Conservation (phyloP, 2,113 vertebrate species). For the Mus spicilegus region DNA sequence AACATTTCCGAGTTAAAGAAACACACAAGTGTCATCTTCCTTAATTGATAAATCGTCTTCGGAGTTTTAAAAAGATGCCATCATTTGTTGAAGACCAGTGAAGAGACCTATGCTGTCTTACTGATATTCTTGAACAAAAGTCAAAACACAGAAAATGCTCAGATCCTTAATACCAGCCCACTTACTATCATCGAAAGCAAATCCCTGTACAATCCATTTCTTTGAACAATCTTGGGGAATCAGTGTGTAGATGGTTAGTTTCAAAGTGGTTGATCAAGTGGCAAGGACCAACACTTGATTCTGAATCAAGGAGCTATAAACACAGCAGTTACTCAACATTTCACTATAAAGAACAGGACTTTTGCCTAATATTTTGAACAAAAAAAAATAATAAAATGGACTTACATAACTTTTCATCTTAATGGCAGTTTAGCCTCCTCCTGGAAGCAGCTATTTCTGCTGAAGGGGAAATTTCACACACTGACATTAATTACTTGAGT, state of each 20-base stretch:
- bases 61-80: slow-evolving; percentile 30
- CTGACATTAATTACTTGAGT: slow-evolving; percentile 63
- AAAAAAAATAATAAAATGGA: slow-evolving; percentile 15
- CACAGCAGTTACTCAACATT: slow-evolving; percentile 45
- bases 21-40: background rate
- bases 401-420: slow-evolving; percentile 62
- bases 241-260: slow-evolving; percentile 24
- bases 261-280: slow-evolving; percentile 41
- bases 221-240: slow-evolving; percentile 25
- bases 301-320: slow-evolving; percentile 28
- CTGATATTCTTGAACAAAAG: slow-evolving; percentile 9
- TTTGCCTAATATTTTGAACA: slow-evolving; percentile 61
- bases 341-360: slow-evolving; percentile 56
- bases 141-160: slow-evolving; percentile 10
- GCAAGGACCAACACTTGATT: slow-evolving; percentile 44
- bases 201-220: background rate
- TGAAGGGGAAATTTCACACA: slow-evolving; percentile 59
- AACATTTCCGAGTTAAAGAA: slow-evolving; percentile 39
- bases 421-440: slow-evolving; percentile 37
- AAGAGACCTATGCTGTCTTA: background rate
- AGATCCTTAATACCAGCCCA: background rate
- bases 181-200: slow-evolving; percentile 31
- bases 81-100: slow-evolving; percentile 5
- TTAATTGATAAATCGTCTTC: slow-evolving; percentile 32
- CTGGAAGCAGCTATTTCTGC: slow-evolving; percentile 60